Base-by-base conservation (phyloP, 53 echinoderm and acorn worm species). In the Henricia sp. region DNA sequence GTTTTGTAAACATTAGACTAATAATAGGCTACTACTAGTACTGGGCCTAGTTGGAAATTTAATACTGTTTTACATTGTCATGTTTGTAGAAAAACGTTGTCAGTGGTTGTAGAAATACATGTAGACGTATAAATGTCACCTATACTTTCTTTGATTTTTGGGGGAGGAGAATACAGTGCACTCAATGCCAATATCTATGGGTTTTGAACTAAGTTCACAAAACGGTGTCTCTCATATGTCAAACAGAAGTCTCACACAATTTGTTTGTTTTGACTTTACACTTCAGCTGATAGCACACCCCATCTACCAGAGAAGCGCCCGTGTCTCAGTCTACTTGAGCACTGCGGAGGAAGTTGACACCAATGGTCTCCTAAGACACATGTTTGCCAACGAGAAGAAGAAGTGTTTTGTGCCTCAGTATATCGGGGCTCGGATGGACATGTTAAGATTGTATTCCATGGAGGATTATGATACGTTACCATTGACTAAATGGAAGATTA, bases 401-500 rank as follows among this genome's bases (percentile, higher is more conserved):
- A 72, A 56, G 9, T 94, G 94, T 65, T 97, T 86, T 38, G 80
- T 97, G 29, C 97, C 97, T 19, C 97, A 97, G 82, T 97, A 97
- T 89, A 97, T 97, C n/a, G 97, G 97, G 11, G 83, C 92, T 19
- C 85, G 84, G 80, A 97, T 97, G 97, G 90, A 94, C 50, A 97
- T 97, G 97, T 51, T 97, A 62, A 88, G 57, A 72, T 29, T 97
- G 36, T 48, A 88, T 21, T 97, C 97, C 9, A 97, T 97, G 94
- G 92, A 97, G 24, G 97, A 97, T 55, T 97, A 90, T 30, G 80
- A 84, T 20, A 82, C 88, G 23, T 68, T 97, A 17, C 97, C 97
- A 17, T 74, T 88, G 72, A 97, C 97, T 0, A 97, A 97, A 57
- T 97, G 97, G 97, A 97, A 97, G 63, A 97, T 97, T 28, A 97